Percentiles rank a stretch among this genome's conserved stretches.
These are phyloP conservation scores for Hemicordylus capensis DNA, from an alignment of 2,113 vertebrate species.

Conservation along the genomic window DNA sequence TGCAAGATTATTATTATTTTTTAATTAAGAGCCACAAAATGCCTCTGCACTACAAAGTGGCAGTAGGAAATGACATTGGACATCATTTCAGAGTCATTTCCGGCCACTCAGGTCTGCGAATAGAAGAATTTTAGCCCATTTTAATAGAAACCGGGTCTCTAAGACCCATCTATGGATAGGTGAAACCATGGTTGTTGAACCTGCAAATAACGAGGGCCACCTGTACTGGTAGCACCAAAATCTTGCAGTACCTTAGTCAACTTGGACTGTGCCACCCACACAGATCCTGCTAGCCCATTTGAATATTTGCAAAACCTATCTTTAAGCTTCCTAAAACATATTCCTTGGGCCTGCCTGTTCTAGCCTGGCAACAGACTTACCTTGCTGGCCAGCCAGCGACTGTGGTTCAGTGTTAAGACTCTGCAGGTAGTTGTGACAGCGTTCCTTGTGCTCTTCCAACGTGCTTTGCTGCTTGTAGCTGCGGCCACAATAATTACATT, in stretches of 20 bases:
- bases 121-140: no score
- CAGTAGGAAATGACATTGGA: no score
- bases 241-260: background rate
- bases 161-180: no score
- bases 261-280: background rate
- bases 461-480: conserved; percentile 97
- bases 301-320: background rate
- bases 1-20: no score
- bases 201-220: no score
- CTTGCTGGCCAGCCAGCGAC: conserved; percentile 75
- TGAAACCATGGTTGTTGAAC: no score
- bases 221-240: background rate
- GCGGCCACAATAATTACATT: conserved; percentile 95
- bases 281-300: background rate
- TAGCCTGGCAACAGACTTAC: conserved; percentile 39
- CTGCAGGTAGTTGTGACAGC: conserved; percentile 91
- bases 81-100: no score
- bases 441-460: conserved; percentile 92
- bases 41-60: no score
- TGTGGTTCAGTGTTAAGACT: conserved; percentile 85
- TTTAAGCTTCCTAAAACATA: background rate
- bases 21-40: no score
- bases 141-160: no score
- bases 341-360: background rate
- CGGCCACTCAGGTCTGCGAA: no score